Percentiles rank a stretch among this genome's conserved stretches.
phyloP scores from a whole-genome alignment of 2,113 vertebrate species.

The Leptosomus discolor region DNA sequence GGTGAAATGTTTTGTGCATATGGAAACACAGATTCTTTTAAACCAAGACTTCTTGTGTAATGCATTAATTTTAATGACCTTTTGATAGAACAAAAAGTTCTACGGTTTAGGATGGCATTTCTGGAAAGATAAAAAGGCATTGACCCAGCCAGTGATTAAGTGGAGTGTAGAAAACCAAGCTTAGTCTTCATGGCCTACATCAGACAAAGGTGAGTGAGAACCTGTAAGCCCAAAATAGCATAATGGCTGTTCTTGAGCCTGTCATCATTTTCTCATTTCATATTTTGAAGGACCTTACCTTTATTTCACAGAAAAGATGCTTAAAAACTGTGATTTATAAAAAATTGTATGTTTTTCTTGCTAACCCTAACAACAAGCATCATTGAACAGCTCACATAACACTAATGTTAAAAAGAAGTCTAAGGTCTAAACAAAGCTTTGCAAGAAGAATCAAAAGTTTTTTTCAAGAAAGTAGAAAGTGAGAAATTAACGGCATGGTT shows the following conservation, averaged over 20 bases:
- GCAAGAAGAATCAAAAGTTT: not conserved
- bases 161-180: not conserved
- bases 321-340: not conserved
- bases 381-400: not conserved
- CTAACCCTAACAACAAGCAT: not conserved
- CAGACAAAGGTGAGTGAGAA: not conserved
- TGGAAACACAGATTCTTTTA: not conserved
- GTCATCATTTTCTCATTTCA: not conserved
- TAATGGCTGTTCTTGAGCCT: not conserved
- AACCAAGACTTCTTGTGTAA: not conserved
- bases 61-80: not conserved
- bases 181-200: not conserved
- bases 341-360: not conserved
- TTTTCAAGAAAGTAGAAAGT: not conserved
- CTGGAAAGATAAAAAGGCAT: not conserved
- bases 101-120: not conserved
- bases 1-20: not conserved
- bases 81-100: not conserved
- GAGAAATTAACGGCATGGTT: not conserved
- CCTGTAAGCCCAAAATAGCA: not conserved
- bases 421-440: not conserved
- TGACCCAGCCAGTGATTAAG: not conserved
- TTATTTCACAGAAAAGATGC: not conserved
- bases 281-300: not conserved
- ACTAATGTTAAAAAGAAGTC: not conserved